Evolutionary conservation across 2,888 invertebrate genomes (phyloP), one percentile per base, ranked within the genome.

Genomic region (Cynaeus angustus): DNA sequence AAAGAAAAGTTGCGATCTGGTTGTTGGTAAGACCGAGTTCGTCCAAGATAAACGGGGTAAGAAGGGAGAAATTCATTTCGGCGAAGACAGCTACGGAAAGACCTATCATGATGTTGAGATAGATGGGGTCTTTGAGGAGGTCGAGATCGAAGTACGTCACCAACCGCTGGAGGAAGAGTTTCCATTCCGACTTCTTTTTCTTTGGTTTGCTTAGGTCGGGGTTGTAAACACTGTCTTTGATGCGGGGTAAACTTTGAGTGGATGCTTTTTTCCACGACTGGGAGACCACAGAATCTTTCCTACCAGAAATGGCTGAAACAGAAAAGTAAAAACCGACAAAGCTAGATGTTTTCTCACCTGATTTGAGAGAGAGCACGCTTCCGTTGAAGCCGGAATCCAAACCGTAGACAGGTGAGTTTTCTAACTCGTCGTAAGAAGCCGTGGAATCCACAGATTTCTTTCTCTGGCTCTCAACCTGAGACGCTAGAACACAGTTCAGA

Each of bases 11-110:
- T 0, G 92, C 91, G 58, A 90, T 91, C 74, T 90, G 84, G 4
- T 85, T 78, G 0, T 88, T 91, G 30, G 86, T 84, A 75, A 91
- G 88, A 14, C 87, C 81, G 84, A 90, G 88, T 74, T 92, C 92
- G 45, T 86, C 86, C 12, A 92, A 82, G 67, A 92, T 91, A 52
- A 92, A 89, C 1, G 92, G 91, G 3, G 90, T 86, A 52, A 92
- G 78, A 9, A 91, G 80, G 0, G 91, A 89, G 79, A 92, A 92
- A 78, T 91, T 92, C 0, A 90, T 87, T 80, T 92, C 92, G 0
- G 91, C 91, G 77, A 91, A 90, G 5, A 91, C 87, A 0, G 91
- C 91, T 33, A 92, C 81, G 0, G 92, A 90, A 81, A 92, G 84
- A 10, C 92, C 92, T 48, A 91, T 67, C 85, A 91, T 87, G 71